Conservation (phyloP, 2,797 vertebrate species). For the Gymnodraco acuticeps region DNA sequence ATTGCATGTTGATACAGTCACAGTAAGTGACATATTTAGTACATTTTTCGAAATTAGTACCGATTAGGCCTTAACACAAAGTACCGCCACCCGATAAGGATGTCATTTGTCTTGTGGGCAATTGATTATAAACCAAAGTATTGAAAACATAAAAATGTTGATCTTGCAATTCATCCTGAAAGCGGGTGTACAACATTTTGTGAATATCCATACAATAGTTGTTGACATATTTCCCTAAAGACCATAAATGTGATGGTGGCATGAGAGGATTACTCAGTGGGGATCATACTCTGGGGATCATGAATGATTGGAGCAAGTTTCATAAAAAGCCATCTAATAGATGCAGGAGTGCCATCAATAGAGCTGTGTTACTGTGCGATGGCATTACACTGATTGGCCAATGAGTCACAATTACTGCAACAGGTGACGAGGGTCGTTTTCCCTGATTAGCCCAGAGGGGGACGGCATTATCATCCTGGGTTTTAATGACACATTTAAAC, state of each 20-base stretch:
- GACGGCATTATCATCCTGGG: conserved; percentile 28
- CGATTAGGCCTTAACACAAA: no score
- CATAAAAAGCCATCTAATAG: background rate
- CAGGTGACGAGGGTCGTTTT: conserved; percentile 12
- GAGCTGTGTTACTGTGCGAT: background rate
- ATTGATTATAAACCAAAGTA: no score
- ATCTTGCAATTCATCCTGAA: background rate
- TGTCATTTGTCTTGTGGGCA: no score
- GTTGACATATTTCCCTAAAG: background rate
- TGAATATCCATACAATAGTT: background rate
- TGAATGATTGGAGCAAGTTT: background rate
- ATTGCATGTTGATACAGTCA: no score
- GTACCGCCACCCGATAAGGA: no score
- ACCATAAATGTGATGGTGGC: no score
- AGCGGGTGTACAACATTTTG: background rate
- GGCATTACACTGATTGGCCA: conserved; percentile 16
- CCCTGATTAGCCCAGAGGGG: conserved; percentile 29
- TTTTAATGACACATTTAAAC: conserved; percentile 35
- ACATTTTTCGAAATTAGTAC: no score
- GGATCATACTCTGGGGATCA: background rate
- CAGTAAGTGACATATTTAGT: no score
- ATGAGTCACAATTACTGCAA: conserved; percentile 31
- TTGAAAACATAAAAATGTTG: no score
- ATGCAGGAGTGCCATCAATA: background rate
- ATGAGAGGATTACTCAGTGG: background rate